Base-by-base conservation (phyloP, 2,113 vertebrate species). In the Oenanthe oenanthe region DNA sequence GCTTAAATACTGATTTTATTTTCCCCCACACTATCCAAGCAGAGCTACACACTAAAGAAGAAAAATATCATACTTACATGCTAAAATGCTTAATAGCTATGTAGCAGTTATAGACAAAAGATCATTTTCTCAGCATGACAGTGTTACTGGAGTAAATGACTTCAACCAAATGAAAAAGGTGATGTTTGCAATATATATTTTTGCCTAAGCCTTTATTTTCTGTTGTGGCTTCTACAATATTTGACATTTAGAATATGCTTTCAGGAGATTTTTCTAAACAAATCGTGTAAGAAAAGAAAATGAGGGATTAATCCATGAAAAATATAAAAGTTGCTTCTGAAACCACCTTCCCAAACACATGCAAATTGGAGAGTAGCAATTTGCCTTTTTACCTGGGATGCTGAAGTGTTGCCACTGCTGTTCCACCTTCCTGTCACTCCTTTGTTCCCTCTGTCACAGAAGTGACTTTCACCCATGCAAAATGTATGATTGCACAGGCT, bases 81-180 rank as follows among this genome's bases (percentile, higher is more conserved):
- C 65, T 89, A 74, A 86, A 89, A 95, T 93, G 86, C 95, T 95
- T 97, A 96, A 97, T 94, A 89, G 94, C 94, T 92, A 17, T 43
- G 86, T 93, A 75, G 90, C 70, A 43, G 83, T 92, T 96, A 86
- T 60, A 95, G 93, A 96, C 88, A 94, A 96, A 97, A 95, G 91
- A 97, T 95, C 89, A 79, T 97, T 96, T 97, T 96, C 97, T 84
- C 95, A 95, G 96, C 89, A 15, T 79, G 94, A 76, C 57, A 83
- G 76, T 89, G 92, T 93, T 95, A 94, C 90, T 78, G 10, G 92
- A 95, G 94, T 96, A 96, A 96, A 97, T 94, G 50, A 90, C 85
- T 97, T 88, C 85, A 86, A 14, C 93, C 95, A 78, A 61, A 93
- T 48, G 29, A 89, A 81, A 93, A 85, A 78, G 89, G 81, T 83